These are phyloP conservation scores for Sigmodon hispidus DNA, from an alignment of 2,113 vertebrate genomes.

Conservation along the genomic window DNA sequence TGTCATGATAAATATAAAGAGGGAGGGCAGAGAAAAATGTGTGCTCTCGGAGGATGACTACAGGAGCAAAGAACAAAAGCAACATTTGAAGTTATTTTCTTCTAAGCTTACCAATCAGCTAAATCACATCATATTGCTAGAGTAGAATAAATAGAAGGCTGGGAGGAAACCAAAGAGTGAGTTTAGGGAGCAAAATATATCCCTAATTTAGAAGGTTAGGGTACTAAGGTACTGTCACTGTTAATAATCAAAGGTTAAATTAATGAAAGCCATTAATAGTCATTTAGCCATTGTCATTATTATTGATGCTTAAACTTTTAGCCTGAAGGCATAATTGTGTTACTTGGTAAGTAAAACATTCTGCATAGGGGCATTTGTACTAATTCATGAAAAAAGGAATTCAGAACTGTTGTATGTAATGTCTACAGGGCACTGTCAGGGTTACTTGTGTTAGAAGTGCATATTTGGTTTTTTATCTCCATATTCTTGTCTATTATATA, in stretches of 20 bases:
- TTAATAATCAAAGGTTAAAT: neutral
- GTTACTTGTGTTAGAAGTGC: neutral
- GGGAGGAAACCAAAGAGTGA: neutral
- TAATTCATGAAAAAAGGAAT: neutral
- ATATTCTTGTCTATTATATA: neutral
- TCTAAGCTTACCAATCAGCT: neutral
- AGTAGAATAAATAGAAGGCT: neutral
- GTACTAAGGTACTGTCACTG: neutral
- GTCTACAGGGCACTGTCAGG: neutral
- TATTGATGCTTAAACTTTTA: neutral
- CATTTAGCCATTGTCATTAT: neutral
- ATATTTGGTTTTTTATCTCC: neutral
- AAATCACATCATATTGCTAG: neutral
- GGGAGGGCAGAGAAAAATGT: neutral
- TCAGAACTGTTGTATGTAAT: neutral
- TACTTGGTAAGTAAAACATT: neutral
- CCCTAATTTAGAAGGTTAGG: neutral
- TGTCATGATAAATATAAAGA: neutral
- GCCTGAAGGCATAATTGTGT: neutral
- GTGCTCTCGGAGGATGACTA: neutral
- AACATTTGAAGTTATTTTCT: neutral
- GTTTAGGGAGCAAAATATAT: neutral
- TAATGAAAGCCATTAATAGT: neutral
- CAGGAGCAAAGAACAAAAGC: neutral
- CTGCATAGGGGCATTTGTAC: neutral